These are phyloP conservation scores for Ctenosaura bakeri DNA, from an alignment of 2,797 vertebrate species.

Conservation along the genomic window DNA sequence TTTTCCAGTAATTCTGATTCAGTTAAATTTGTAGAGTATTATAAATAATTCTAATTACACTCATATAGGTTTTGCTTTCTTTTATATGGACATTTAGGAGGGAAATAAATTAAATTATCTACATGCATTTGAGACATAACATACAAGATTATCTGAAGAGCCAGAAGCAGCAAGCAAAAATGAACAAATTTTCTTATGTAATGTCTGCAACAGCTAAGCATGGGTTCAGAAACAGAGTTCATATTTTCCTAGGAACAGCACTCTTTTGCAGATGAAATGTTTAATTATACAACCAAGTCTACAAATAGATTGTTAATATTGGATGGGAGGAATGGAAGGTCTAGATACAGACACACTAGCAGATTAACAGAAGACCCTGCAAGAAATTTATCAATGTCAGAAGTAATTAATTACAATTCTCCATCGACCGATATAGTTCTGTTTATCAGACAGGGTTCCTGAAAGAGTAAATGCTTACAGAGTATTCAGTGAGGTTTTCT, in stretches of 20 bases:
- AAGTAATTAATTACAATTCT: constrained; percentile 81
- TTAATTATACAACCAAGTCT: constrained; percentile 75
- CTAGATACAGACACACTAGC: constrained; percentile 66
- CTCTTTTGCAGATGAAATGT: constrained; percentile 78
- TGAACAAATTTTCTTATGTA: constrained; percentile 75
- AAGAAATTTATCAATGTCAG: constrained; percentile 79
- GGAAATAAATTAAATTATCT: constrained; percentile 80
- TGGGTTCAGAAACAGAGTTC: constrained; percentile 68
- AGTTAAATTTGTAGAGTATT: constrained; percentile 77
- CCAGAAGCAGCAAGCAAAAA: constrained; percentile 75
- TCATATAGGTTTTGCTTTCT: constrained; percentile 78
- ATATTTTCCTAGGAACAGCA: constrained; percentile 78
- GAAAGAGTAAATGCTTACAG: constrained; percentile 72
- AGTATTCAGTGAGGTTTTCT: constrained; percentile 67
- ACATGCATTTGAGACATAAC: constrained; percentile 77
- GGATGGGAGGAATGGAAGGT: constrained; percentile 44
- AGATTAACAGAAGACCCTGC: constrained; percentile 74
- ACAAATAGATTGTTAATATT: constrained; percentile 73
- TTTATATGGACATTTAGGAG: constrained; percentile 78
- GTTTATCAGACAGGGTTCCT: constrained; percentile 71
- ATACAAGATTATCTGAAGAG: constrained; percentile 81
- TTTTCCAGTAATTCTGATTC: constrained; percentile 80
- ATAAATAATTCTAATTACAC: constrained; percentile 82
- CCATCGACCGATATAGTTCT: constrained; percentile 70
- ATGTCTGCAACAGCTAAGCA: constrained; percentile 72